Base-by-base conservation (phyloP, 2,888 invertebrate genomes). In the Lepas anatifera region DNA sequence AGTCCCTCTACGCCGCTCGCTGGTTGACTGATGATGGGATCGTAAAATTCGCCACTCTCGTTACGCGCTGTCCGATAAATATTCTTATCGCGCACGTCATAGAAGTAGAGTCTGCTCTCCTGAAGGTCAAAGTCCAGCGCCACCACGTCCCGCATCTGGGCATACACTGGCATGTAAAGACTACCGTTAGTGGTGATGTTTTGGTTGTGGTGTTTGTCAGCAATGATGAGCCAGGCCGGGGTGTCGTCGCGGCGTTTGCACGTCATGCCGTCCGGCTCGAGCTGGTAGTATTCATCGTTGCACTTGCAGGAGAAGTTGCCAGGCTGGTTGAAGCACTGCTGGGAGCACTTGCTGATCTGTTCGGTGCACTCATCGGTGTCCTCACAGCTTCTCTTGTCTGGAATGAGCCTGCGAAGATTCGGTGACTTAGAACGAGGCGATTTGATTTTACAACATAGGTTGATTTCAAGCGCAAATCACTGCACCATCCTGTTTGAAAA, bases 251-350 rank as follows among this genome's bases (percentile, higher is more conserved):
- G 87, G 48, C 95, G 85, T 79, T 96, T 96, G 81, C 96, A 96
- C 0, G 91, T 91, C 74, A 89, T 89, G 76, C 93, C 92, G 77
- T 96, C 94, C 0, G 85, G 81, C 76, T 89, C 89, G 68, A 94
- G 83, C 76, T 94, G 92, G 78, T 95, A 97, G 79, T 89, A 95
- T 16, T 86, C 87, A 27, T 94, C 92, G 76, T 94, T 90, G 79
- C 99, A 99, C 80, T 96, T 96, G 80, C 99, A 99, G 76, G 92
- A 92, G 81, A 88, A 97, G 11, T 92, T 89, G 22, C 98, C 98
- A 0, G 93, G 93, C 0, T 94, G 95, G 79, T 99, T 98, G n/a
- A 93, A 90, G 77, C 99, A 99, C 76, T 88, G 87, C 78, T 99
- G 98, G 1, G 94, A 93, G 77, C 98, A 99, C 1, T 91, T 92